Conservation (phyloP, 2,888 invertebrate species). For the Acrobasis suavella region DNA sequence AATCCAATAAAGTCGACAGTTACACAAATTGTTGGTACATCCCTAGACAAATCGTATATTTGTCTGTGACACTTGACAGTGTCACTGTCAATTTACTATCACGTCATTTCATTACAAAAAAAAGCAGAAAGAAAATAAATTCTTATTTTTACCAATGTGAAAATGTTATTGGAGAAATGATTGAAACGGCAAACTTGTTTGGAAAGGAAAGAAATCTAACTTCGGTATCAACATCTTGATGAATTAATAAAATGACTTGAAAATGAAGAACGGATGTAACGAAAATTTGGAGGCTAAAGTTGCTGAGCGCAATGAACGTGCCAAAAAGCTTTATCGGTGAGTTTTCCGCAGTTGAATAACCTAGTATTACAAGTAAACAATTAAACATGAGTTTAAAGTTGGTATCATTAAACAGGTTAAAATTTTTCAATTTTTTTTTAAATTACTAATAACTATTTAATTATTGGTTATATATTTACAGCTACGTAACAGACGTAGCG, state of each 20-base stretch:
- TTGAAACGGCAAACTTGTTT: conserved; percentile 41
- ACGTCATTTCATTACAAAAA: conserved; percentile 7
- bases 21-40: too few relatives aligned
- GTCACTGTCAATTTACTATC: neutral
- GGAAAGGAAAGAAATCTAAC: conserved; percentile 43
- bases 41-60: too few relatives aligned
- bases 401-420: too few relatives aligned
- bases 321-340: conserved; percentile 79
- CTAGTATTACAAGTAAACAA: neutral
- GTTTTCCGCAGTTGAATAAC: conserved; percentile 26
- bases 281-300: conserved; percentile 73
- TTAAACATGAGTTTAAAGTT: too few relatives aligned
- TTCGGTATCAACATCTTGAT: conserved; percentile 65
- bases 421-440: too few relatives aligned
- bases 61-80: neutral
- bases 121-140: conserved; percentile 25
- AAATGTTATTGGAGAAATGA: conserved; percentile 56
- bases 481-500: conserved; percentile 86
- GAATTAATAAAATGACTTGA: conserved; percentile 76
- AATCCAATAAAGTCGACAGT: too few relatives aligned
- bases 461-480: conserved; percentile 49
- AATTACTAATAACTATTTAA: too few relatives aligned
- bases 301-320: conserved; percentile 73
- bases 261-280: conserved; percentile 74
- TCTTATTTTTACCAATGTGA: conserved; percentile 24